Conservation (phyloP, 2,113 vertebrate species). For the human region GRCh38 chr15:35744501-35745000, state of each 20-base stretch:
- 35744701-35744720: not conserved
- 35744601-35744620: not conserved
- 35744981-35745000: not conserved
- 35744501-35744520: not conserved
- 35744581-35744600: constrained; percentile 18
- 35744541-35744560: not conserved
- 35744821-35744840: not conserved
- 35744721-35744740: not conserved
- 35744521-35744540: not conserved
- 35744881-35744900: not conserved
- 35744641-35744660: not conserved
- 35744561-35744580: not conserved
- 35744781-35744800: not conserved
- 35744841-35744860: not conserved
- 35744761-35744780: not conserved
- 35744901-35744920: not conserved
- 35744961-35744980: not conserved
- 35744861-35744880: not conserved
- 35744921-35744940: not conserved
- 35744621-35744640: not conserved
- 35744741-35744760: not conserved
- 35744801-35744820: not conserved
- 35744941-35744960: not conserved
- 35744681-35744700: not conserved
- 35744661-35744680: not conserved